Evolutionary conservation across 2,113 vertebrate species (phyloP), one percentile per base, ranked within the genome.

Genomic region (Podarcis cretensis): DNA sequence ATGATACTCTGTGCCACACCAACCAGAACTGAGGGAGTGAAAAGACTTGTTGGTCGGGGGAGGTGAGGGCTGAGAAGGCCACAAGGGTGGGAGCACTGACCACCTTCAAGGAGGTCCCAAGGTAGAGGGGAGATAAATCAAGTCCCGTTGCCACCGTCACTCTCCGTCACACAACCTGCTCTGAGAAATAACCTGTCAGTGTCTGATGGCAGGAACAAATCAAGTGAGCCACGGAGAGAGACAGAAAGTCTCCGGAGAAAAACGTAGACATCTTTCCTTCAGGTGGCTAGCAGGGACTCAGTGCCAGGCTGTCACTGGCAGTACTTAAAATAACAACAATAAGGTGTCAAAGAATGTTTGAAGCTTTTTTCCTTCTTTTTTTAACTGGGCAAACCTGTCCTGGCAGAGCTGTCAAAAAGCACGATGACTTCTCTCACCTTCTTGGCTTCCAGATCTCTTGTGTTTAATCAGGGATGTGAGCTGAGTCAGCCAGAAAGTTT

Each of bases 181-280:
- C 94, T 21, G 32, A 89, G 87, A 95, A 94, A 94, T 92, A 93
- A 92, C 94, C 93, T 65, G 86, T 94, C 90, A 63, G 85, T 86
- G 93, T 92, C 94, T 91, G 90, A 86, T 91, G 89, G 93, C 88
- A 93, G 91, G 92, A 94, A 93, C 91, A 95, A 96, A 95, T 94
- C 95, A 95, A 96, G 94, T 0, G 2, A 86, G 84, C 86, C 2
- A 0, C 1, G 91, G 94, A 92, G 94, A 92, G 94, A 92, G 94
- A 90, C 87, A 74, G 89, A 93, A 89, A 94, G 75, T 90, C 92
- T 91, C 89, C 3, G n/a, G 93, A 90, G 93, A 87, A 63, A 1
- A 18, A 3, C 1, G 18, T 7, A 54, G 59, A 63, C 14, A 63
- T 63, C 59, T 63, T 92, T 85, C 90, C 90, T 91, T 93, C 90